Percentiles rank a stretch among this genome's conserved stretches.
phyloP scores from a whole-genome alignment of 2,113 vertebrate species.

The Dipodomys stephensi region DNA sequence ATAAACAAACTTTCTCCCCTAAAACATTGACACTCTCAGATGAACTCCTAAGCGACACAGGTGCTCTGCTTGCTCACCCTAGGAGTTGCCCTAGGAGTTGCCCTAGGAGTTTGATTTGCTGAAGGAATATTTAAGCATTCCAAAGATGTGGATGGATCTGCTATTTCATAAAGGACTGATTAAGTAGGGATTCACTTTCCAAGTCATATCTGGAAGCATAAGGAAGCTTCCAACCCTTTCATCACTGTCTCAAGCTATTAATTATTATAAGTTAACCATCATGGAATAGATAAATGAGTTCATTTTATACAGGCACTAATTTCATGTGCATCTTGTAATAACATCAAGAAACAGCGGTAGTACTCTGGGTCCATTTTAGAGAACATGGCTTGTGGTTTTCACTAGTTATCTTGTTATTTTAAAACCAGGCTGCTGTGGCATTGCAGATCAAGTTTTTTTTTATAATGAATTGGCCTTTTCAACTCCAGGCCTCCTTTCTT shows the following conservation, averaged over 20 bases:
- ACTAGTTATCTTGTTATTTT: constrained; percentile 14
- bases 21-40: background rate
- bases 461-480: background rate
- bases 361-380: background rate
- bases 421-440: background rate
- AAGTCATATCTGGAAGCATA: background rate
- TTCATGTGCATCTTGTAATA: background rate
- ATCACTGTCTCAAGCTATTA: background rate
- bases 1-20: background rate
- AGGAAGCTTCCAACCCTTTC: background rate
- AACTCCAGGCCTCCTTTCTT: background rate
- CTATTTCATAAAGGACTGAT: background rate
- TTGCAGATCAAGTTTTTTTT: background rate
- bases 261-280: background rate
- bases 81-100: background rate
- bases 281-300: background rate
- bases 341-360: too few relatives aligned
- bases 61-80: background rate
- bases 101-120: background rate
- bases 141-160: too few relatives aligned
- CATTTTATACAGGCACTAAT: background rate
- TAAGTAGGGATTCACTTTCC: background rate
- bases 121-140: background rate
- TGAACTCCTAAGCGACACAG: background rate
- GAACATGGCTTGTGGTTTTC: background rate